phyloP scores from a whole-genome alignment of 2,888 invertebrate genomes.

The Cordilura impudica region DNA sequence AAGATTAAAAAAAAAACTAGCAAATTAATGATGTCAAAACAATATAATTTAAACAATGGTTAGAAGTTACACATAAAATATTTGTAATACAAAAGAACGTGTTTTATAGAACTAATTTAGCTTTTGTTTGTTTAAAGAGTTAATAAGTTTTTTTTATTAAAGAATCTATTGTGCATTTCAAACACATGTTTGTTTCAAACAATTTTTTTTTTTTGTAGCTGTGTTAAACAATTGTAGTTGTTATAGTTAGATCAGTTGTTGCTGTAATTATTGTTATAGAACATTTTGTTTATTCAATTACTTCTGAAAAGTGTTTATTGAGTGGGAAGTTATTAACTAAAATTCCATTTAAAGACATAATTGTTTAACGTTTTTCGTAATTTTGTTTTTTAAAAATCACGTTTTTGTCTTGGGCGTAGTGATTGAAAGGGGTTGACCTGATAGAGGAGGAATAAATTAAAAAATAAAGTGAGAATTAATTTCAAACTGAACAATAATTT shows the following conservation, averaged over 20 bases:
- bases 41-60: constrained; percentile 25
- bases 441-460: too few relatives aligned
- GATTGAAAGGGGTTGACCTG: too few relatives aligned
- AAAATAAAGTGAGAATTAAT: too few relatives aligned
- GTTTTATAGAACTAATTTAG: background rate
- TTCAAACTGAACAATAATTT: too few relatives aligned
- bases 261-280: background rate
- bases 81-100: background rate
- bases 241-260: background rate
- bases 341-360: constrained; percentile 52
- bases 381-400: constrained; percentile 16
- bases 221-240: constrained; percentile 11
- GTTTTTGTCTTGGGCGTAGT: constrained; percentile 10
- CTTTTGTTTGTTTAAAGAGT: background rate
- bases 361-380: constrained; percentile 38
- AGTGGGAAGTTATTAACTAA: constrained; percentile 59
- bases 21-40: constrained; percentile 36
- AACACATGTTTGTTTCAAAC: constrained; percentile 16
- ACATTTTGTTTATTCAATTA: constrained; percentile 32
- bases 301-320: constrained; percentile 37
- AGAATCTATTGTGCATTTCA: background rate
- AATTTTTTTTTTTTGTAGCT: background rate
- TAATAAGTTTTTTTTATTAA: background rate
- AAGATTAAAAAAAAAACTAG: background rate
- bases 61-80: background rate